phyloP scores from a whole-genome alignment of 2,888 invertebrate genomes.

The Sminthurides aquaticus region DNA sequence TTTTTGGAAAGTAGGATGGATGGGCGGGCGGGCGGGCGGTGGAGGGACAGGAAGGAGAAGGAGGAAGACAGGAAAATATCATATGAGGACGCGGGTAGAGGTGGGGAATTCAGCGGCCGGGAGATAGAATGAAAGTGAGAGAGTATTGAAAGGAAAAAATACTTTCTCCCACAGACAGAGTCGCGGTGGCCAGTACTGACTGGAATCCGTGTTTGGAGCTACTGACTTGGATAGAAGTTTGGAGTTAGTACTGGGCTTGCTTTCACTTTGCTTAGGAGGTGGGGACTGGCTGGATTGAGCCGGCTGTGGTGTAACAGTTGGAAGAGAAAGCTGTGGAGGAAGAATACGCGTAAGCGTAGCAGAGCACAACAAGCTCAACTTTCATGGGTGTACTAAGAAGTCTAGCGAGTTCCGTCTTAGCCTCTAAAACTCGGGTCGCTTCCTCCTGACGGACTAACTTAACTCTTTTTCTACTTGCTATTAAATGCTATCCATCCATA shows the following conservation, averaged over 20 bases:
- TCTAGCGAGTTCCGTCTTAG: background rate
- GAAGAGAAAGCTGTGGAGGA: background rate
- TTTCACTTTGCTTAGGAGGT: background rate
- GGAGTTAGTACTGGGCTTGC: too few relatives aligned
- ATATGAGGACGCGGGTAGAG: too few relatives aligned
- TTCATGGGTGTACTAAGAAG: background rate
- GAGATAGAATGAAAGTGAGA: background rate
- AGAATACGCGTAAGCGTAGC: background rate
- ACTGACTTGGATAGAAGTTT: too few relatives aligned
- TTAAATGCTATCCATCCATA: background rate
- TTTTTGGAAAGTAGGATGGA: too few relatives aligned
- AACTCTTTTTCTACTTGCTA: background rate
- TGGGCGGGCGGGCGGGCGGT: too few relatives aligned
- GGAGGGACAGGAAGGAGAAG: background rate
- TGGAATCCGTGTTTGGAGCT: too few relatives aligned
- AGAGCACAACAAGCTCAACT: background rate
- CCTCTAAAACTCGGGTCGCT: background rate
- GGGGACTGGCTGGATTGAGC: background rate
- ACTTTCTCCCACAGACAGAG: background rate
- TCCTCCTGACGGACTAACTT: background rate
- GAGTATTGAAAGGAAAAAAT: background rate
- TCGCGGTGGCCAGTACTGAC: too few relatives aligned
- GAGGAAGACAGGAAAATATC: too few relatives aligned
- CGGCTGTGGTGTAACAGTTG: background rate
- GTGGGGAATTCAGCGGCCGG: background rate